phyloP scores from a whole-genome alignment of 2,888 invertebrate species.

The Eubasilissa splendida region DNA sequence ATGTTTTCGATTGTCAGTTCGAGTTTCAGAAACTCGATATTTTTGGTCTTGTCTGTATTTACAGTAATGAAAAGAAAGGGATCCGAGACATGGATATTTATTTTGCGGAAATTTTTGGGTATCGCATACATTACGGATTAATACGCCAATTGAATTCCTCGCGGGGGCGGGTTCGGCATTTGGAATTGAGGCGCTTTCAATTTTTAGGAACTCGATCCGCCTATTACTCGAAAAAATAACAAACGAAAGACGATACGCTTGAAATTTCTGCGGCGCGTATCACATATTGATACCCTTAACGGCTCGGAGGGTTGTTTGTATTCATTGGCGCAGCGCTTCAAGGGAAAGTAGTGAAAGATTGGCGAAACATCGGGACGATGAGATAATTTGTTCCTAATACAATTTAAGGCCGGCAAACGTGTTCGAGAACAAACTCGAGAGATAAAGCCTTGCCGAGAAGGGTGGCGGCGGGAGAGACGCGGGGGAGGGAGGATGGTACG shows the following conservation, averaged over 20 bases:
- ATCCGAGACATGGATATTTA: not conserved
- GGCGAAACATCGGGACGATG: conserved; percentile 54
- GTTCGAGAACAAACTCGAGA: conserved; percentile 70
- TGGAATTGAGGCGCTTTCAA: conserved; percentile 23
- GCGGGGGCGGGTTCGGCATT: not conserved
- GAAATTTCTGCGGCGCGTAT: conserved; percentile 47
- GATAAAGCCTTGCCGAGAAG: conserved; percentile 64
- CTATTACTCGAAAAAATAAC: conserved; percentile 56
- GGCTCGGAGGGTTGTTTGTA: not conserved
- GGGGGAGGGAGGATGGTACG: conserved; percentile 1
- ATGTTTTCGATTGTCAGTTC: no score
- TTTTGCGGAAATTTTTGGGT: conserved; percentile 31
- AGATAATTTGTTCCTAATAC: conserved; percentile 74
- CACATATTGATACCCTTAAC: conserved; percentile 53
- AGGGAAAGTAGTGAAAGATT: conserved; percentile 53
- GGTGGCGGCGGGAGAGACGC: conserved; percentile 10
- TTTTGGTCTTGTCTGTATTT: not conserved
- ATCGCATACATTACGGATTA: conserved; percentile 30
- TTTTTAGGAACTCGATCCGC: conserved; percentile 53
- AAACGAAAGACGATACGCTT: conserved; percentile 55
- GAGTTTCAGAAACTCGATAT: not conserved
- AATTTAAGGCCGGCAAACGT: conserved; percentile 73
- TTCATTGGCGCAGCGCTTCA: conserved; percentile 21
- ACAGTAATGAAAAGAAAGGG: not conserved
- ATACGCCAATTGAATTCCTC: conserved; percentile 34